phyloP scores from a whole-genome alignment of 2,888 invertebrate genomes.

The Epirrhoe alternata region DNA sequence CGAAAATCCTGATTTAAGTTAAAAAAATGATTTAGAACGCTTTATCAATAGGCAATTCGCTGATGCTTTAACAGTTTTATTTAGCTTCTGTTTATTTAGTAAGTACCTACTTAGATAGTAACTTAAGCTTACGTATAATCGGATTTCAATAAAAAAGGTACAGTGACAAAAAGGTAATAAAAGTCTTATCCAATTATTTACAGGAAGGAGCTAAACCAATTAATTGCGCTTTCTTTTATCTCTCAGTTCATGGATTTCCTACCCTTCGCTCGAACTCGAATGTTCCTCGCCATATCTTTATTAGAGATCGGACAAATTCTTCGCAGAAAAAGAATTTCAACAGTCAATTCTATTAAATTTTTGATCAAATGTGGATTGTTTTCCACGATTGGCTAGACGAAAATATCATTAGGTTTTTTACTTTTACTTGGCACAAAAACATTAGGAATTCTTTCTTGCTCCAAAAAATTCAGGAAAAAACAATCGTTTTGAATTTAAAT shows the following conservation, averaged over 20 bases:
- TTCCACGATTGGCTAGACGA: conserved; percentile 26
- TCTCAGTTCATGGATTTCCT: conserved; percentile 29
- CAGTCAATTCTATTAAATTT: conserved; percentile 47
- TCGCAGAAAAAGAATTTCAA: conserved; percentile 25
- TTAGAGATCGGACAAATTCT: conserved; percentile 35
- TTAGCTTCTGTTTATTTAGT: too few species aligned
- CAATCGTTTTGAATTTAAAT: conserved; percentile 6
- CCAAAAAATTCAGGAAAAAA: conserved; percentile 3
- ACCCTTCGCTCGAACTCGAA: conserved; percentile 27
- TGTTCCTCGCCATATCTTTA: conserved; percentile 33
- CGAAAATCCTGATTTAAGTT: too few species aligned
- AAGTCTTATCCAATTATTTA: conserved; percentile 21
- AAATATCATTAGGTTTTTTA: conserved; percentile 10
- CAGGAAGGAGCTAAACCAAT: conserved; percentile 27
- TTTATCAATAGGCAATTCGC: too few species aligned
- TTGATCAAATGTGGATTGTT: conserved; percentile 44
- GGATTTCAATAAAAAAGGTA: neutral
- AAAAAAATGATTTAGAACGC: too few species aligned
- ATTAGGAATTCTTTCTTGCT: neutral
- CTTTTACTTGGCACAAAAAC: neutral
- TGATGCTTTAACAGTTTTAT: too few species aligned
- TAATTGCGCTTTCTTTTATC: conserved; percentile 29
- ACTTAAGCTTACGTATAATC: too few species aligned
- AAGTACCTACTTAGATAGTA: too few species aligned
- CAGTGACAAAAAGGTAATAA: neutral